phyloP scores from a whole-genome alignment of 2,797 vertebrate genomes.

The Hydrolagus colliei region DNA sequence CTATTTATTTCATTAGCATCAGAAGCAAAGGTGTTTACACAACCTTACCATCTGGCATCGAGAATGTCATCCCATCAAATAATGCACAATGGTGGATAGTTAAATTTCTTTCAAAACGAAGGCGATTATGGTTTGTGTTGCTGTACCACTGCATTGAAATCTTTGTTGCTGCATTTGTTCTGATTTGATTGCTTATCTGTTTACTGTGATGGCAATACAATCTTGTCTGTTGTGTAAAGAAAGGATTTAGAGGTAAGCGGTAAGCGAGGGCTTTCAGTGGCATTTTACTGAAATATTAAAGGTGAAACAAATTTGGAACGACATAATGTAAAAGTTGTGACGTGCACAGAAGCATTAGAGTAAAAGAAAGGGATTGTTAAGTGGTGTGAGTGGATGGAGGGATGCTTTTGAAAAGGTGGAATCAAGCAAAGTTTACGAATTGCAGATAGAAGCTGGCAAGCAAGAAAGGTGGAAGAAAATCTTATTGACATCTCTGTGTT shows the following conservation, averaged over 20 bases:
- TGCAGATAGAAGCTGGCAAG: constrained; percentile 61
- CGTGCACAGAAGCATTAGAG: constrained; percentile 57
- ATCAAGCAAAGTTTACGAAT: constrained; percentile 61
- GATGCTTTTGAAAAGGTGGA: constrained; percentile 57
- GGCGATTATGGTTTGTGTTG: too few species aligned
- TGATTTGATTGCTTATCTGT: constrained; percentile 49
- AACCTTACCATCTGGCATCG: constrained; percentile 40
- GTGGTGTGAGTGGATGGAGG: constrained; percentile 41
- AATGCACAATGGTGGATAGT: too few species aligned
- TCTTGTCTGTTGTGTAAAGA: constrained; percentile 45
- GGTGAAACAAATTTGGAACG: constrained; percentile 60
- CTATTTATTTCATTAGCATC: background rate
- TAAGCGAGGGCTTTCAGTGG: constrained; percentile 53
- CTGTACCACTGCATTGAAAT: too few species aligned
- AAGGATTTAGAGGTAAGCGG: constrained; percentile 47
- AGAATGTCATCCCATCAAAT: too few species aligned
- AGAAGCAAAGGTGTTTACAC: constrained; percentile 38
- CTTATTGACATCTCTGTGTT: constrained; percentile 59
- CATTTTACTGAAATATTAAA: constrained; percentile 77
- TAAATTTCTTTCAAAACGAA: too few species aligned
- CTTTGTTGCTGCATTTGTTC: constrained; percentile 38
- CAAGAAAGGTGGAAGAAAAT: constrained; percentile 68
- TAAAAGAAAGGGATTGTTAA: constrained; percentile 55
- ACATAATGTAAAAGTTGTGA: constrained; percentile 64
- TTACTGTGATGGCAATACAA: constrained; percentile 50